Base-by-base conservation (phyloP, 2,113 vertebrate genomes). In the Pseudolaguvia tuberculata region DNA sequence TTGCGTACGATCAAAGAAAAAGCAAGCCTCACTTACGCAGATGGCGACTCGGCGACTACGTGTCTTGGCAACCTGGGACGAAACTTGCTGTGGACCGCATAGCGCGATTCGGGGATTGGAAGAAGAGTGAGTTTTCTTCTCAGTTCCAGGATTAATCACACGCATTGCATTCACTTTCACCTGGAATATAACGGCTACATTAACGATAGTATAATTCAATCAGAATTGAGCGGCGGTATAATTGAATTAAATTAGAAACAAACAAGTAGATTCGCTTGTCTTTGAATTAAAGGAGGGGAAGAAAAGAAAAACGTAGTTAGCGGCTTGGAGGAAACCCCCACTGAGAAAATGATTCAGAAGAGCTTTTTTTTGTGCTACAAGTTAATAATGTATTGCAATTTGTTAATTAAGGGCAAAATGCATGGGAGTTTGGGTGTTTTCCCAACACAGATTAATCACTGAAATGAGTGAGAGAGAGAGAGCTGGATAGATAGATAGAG, bases 361-460 rank as follows among this genome's bases (percentile, higher is more conserved):
- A 82, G 78, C 79, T 75, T 80, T 63, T 80, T 63, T 78, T 71
- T 78, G 75, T 73, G 50, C 77, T 79, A 80, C 82, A 74, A 84
- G 84, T 81, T 84, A 82, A 84, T 84, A 82, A 82, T 81, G 82
- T 81, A 79, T 80, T 72, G 79, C 80, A 81, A 83, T 83, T 82
- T 84, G 84, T 85, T 85, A 83, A 85, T 85, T 81, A 82, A 83
- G 79, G 81, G 82, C 78, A 80, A 77, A 85, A 80, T 82, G 77
- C 80, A 82, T 75, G 73, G 75, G 80, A 82, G 82, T 81, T 66
- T 70, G 63, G 80, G 73, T 83, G 82, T 82, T 81, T 82, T 81
- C 79, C 75, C 79, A 74, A 82, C 81, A 79, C 76, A 81, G 61
- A 77, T 84, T 79, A 82, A 84, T 83, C 79, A 83, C 66, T 70